Evolutionary conservation across 2,113 vertebrate genomes (phyloP).

Genomic region (Callionymus lyra): DNA sequence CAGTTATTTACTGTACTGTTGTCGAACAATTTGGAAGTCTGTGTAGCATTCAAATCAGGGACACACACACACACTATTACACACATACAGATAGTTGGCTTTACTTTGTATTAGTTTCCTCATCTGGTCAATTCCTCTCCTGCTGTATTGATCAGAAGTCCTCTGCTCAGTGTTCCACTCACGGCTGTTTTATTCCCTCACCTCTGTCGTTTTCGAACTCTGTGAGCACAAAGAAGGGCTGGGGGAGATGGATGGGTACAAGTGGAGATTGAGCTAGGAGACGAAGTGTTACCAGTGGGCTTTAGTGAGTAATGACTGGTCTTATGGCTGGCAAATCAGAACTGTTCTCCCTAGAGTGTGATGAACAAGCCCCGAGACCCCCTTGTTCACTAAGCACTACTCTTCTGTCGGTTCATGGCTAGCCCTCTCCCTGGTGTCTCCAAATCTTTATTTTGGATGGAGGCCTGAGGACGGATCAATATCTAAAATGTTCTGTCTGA

Average conservation of each 20-base stretch:
- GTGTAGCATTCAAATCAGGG: too few species aligned
- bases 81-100: too few species aligned
- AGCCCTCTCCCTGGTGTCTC: conserved; percentile 5
- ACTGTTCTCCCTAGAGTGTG: conserved; percentile 31
- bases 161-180: conserved; percentile 6
- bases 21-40: too few species aligned
- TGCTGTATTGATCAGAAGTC: conserved; percentile 34
- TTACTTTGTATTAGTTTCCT: conserved; percentile 1
- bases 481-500: background rate
- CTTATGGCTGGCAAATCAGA: conserved; percentile 40
- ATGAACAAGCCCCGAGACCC: conserved; percentile 35
- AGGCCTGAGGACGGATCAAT: too few species aligned
- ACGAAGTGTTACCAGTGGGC: conserved; percentile 26
- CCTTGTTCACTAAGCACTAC: conserved; percentile 20
- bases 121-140: conserved; percentile 6
- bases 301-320: conserved; percentile 42
- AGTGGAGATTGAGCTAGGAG: conserved; percentile 6
- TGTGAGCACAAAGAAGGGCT: conserved; percentile 9
- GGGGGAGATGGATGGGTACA: conserved; percentile 13
- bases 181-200: conserved; percentile 16
- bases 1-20: too few species aligned
- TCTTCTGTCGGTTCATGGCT: conserved; percentile 23
- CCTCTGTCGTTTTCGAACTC: conserved; percentile 24
- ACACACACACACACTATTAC: too few species aligned
- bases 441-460: too few species aligned